Conservation (phyloP, 2,888 invertebrate species). For the Sarcophaga subvicina region DNA sequence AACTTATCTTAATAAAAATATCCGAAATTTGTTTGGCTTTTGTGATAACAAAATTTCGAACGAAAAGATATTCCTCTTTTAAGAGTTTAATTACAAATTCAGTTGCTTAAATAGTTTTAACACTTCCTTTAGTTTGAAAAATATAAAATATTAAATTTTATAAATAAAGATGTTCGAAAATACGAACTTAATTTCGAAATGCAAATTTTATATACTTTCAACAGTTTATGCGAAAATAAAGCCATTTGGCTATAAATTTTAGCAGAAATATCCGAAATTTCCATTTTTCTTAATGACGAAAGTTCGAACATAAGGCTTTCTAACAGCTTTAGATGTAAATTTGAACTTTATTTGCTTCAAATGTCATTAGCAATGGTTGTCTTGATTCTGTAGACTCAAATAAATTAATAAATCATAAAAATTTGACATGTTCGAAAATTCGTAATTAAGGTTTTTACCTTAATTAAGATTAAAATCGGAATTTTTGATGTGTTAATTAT, state of each 20-base stretch:
- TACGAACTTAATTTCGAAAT: neutral
- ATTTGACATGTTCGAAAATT: neutral
- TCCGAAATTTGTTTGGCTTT: neutral
- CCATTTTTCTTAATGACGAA: neutral
- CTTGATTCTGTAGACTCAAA: too few species aligned
- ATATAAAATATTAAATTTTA: neutral
- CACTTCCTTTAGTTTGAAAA: neutral
- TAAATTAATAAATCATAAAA: neutral
- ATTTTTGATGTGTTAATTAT: too few species aligned
- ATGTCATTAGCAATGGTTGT: too few species aligned
- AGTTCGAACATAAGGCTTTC: neutral
- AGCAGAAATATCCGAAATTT: neutral
- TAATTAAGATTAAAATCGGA: too few species aligned
- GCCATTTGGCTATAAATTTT: neutral
- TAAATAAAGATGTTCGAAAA: neutral
- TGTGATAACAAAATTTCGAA: too few species aligned
- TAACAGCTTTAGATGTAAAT: neutral
- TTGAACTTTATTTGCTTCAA: too few species aligned
- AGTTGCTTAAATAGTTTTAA: too few species aligned
- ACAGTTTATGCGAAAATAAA: neutral
- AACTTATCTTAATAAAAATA: neutral
- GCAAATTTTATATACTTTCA: neutral
- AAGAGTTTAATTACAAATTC: too few species aligned
- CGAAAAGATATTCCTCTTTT: neutral
- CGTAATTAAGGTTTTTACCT: neutral